Percentiles rank a stretch among this genome's conserved stretches.
phyloP scores from a whole-genome alignment of 2,113 vertebrate genomes.

The Onychostruthus taczanowskii region DNA sequence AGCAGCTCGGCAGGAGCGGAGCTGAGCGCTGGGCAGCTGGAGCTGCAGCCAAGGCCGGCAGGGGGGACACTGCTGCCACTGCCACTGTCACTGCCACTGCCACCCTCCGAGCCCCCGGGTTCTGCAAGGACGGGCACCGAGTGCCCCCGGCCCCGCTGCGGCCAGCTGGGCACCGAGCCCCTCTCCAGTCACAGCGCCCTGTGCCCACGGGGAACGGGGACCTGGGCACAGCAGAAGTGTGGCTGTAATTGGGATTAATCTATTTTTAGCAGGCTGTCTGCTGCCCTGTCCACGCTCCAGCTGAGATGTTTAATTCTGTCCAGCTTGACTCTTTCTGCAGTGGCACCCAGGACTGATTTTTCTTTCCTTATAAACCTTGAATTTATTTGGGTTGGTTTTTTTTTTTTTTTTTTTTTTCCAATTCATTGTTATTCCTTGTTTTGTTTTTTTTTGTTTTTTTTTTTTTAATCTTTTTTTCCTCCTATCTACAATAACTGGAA shows the following conservation, averaged over 20 bases:
- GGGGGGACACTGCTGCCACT: background rate
- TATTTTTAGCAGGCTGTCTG: conserved; percentile 71
- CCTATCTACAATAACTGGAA: background rate
- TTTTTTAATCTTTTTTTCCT: background rate
- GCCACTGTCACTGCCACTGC: fast-evolving
- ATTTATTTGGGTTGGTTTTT: background rate
- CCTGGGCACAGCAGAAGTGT: conserved; percentile 49
- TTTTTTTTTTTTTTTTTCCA: fast-evolving
- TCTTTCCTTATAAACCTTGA: background rate
- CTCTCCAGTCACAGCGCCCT: background rate
- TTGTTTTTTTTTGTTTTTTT: background rate
- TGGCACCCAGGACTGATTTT: background rate
- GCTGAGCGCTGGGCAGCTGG: background rate
- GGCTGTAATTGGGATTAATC: conserved; percentile 70
- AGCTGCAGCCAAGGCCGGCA: background rate
- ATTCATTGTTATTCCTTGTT: background rate
- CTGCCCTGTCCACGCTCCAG: conserved; percentile 60
- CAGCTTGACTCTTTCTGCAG: background rate
- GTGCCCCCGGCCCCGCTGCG: background rate
- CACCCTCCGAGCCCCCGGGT: background rate
- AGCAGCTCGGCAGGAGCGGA: background rate
- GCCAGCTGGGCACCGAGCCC: background rate
- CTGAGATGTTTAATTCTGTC: conserved; percentile 55
- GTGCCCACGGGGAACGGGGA: background rate
- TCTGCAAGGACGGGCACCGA: background rate